Conservation (phyloP, 2,888 invertebrate species). For the Lycocerus yunnanus region DNA sequence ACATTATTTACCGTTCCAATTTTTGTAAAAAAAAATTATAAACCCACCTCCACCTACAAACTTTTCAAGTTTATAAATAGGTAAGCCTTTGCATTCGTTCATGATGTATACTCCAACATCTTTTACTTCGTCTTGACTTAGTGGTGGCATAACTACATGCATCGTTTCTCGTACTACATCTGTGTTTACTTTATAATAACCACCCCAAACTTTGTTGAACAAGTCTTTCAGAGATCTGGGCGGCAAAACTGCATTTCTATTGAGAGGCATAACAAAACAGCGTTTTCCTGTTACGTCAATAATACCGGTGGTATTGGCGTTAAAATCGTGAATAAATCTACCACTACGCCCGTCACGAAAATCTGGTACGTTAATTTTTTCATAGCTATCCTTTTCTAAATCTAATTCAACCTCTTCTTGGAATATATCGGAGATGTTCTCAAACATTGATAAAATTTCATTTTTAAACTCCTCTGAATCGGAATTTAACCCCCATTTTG, state of each 20-base stretch:
- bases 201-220: constrained; percentile 76
- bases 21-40: not conserved
- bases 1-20: not conserved
- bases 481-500: constrained; percentile 15
- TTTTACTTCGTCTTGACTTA: constrained; percentile 61
- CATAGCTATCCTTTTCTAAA: constrained; percentile 70
- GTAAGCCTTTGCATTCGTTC: constrained; percentile 70
- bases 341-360: constrained; percentile 81
- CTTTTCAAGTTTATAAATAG: constrained; percentile 75
- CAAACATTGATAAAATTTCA: constrained; percentile 31
- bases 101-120: constrained; percentile 72
- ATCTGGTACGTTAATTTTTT: constrained; percentile 85
- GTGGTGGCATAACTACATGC: constrained; percentile 73
- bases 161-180: constrained; percentile 75
- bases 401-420: constrained; percentile 84
- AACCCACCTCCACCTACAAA: constrained; percentile 67
- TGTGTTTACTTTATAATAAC: constrained; percentile 83
- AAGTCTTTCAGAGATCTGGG: constrained; percentile 82
- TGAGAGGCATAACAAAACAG: constrained; percentile 91
- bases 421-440: constrained; percentile 59
- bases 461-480: constrained; percentile 10
- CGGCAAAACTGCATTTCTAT: constrained; percentile 74
- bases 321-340: constrained; percentile 92
- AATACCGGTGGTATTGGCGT: constrained; percentile 68
- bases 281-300: constrained; percentile 59